phyloP scores from a whole-genome alignment of 2,113 vertebrate species.

The Chaetops frenatus region DNA sequence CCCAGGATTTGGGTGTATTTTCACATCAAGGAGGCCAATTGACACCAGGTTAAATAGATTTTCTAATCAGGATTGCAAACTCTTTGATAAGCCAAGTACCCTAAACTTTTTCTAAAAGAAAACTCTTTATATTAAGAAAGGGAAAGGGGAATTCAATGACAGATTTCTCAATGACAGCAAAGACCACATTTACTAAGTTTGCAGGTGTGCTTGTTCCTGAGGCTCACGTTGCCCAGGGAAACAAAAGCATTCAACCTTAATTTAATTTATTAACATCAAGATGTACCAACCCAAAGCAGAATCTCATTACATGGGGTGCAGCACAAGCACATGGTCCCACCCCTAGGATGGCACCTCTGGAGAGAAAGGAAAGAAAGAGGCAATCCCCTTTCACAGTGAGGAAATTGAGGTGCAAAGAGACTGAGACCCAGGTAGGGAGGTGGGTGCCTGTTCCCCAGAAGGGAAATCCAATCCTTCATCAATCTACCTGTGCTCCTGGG shows the following conservation, averaged over 20 bases:
- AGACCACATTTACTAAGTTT: background rate
- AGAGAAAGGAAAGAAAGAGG: background rate
- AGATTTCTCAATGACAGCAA: background rate
- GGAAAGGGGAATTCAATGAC: slow-evolving; percentile 51
- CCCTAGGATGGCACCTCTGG: background rate
- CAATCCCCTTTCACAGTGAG: background rate
- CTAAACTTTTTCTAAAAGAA: background rate
- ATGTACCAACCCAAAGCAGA: background rate
- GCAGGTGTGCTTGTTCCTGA: background rate
- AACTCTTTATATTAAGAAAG: background rate
- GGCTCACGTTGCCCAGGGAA: background rate
- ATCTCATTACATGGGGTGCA: background rate
- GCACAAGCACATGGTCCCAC: background rate
- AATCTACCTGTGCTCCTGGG: background rate
- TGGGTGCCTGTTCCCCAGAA: rapidly evolving
- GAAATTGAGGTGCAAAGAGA: rapidly evolving
- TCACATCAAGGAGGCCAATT: slow-evolving; percentile 46
- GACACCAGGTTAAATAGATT: slow-evolving; percentile 56
- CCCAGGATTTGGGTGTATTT: background rate
- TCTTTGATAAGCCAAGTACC: background rate
- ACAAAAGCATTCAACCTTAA: background rate
- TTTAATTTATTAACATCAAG: background rate
- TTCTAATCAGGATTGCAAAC: slow-evolving; percentile 44
- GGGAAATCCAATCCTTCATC: background rate
- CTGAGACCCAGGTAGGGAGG: background rate